Evolutionary conservation across 1,140 invertebrate species (phyloP).

Genomic region (Neotoxoptera formosana): DNA sequence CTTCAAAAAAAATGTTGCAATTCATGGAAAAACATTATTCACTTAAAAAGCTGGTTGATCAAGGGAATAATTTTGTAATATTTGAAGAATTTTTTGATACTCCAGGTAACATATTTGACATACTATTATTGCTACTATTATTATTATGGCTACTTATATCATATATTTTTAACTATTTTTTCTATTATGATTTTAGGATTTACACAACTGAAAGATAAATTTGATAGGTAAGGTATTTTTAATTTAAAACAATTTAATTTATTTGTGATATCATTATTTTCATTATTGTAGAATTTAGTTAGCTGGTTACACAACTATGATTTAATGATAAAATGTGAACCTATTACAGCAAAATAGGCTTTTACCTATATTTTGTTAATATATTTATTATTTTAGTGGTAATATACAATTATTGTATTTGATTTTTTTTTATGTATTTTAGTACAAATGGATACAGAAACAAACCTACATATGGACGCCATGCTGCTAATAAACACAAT

Average conservation of each 20-base stretch:
- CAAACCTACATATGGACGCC: slow-evolving; percentile 24
- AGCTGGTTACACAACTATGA: background rate
- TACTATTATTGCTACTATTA: background rate
- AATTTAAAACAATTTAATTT: background rate
- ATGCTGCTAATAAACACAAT: slow-evolving; percentile 51
- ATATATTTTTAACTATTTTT: slow-evolving; percentile 17
- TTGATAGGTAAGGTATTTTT: slow-evolving; percentile 20
- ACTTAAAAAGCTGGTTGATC: slow-evolving; percentile 74
- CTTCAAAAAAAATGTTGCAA: slow-evolving; percentile 84
- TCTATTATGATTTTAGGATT: slow-evolving; percentile 32
- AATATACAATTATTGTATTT: background rate
- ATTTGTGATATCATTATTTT: background rate
- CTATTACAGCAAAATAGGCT: too few relatives aligned
- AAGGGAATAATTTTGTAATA: slow-evolving; percentile 89
- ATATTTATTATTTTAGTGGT: background rate
- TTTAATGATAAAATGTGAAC: background rate
- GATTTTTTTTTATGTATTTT: background rate
- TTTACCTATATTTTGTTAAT: background rate
- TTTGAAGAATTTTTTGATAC: slow-evolving; percentile 82
- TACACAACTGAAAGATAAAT: slow-evolving; percentile 46
- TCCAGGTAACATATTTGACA: slow-evolving; percentile 14
- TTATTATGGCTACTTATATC: background rate
- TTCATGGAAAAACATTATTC: slow-evolving; percentile 87
- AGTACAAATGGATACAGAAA: slow-evolving; percentile 43
- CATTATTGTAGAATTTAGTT: background rate